These are phyloP conservation scores for Eretmochelys imbricata DNA, from an alignment of 2,113 vertebrate species.

Conservation along the genomic window DNA sequence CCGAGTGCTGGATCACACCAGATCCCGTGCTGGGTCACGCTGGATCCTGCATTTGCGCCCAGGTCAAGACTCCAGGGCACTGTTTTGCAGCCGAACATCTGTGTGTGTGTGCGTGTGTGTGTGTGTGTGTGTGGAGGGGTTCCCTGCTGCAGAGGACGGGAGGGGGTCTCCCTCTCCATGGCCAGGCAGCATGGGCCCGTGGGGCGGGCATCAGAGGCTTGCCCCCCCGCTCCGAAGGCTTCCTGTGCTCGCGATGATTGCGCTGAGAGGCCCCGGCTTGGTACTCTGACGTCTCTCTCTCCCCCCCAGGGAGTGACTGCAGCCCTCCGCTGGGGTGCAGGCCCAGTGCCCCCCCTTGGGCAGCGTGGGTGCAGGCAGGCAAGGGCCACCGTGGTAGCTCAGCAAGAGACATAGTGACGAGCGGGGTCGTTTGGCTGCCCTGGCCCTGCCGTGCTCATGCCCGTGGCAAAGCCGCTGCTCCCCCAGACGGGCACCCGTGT, in stretches of 20 bases:
- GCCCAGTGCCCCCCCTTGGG: neutral
- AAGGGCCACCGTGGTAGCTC: neutral
- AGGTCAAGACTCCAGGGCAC: neutral
- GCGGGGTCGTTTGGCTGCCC: neutral
- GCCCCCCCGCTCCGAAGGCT: neutral
- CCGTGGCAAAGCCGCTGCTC: neutral
- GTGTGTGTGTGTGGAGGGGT: neutral
- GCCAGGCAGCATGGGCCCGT: neutral
- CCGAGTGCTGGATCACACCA: neutral
- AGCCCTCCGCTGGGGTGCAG: neutral
- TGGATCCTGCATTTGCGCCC: neutral
- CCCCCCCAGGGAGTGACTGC: neutral
- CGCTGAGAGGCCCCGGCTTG: no score
- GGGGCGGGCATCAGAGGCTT: neutral
- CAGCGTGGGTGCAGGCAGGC: neutral
- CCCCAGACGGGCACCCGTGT: no score
- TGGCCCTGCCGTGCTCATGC: neutral
- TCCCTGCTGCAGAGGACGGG: neutral
- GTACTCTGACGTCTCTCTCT: neutral
- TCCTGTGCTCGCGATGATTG: neutral
- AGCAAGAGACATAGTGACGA: neutral
- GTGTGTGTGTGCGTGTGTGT: neutral
- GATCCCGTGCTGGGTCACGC: neutral
- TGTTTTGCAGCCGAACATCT: neutral
- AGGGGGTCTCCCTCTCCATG: neutral